Conservation (phyloP, 2,797 vertebrate species). For the Galaxias olidus region DNA sequence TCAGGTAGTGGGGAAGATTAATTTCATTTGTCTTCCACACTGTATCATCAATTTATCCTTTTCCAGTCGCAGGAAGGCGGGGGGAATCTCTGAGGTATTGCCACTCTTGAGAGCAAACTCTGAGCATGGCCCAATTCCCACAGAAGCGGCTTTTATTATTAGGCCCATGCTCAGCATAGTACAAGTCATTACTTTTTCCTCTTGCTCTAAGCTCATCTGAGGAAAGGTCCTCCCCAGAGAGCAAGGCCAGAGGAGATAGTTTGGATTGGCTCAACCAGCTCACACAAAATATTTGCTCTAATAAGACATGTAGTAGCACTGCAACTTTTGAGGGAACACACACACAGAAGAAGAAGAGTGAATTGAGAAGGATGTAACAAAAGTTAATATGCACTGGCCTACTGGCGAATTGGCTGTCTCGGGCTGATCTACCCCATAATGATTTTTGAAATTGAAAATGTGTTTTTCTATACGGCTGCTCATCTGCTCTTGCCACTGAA, state of each 20-base stretch:
- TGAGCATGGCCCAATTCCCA: conserved; percentile 81
- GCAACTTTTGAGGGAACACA: conserved; percentile 50
- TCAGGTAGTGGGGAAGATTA: conserved; percentile 77
- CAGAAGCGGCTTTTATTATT: conserved; percentile 82
- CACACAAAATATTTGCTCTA: conserved; percentile 72
- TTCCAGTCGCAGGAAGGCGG: conserved; percentile 63
- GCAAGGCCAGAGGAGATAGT: conserved; percentile 69
- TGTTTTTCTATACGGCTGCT: conserved; percentile 38
- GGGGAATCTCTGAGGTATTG: conserved; percentile 70
- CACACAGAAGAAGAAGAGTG: conserved; percentile 10
- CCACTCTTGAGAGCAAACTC: conserved; percentile 76
- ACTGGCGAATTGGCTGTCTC: conserved; percentile 21
- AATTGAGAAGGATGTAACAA: background rate
- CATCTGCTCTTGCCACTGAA: conserved; percentile 23
- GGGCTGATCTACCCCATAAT: conserved; percentile 34
- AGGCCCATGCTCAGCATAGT: conserved; percentile 71
- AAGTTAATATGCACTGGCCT: conserved; percentile 6
- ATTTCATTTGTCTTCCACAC: conserved; percentile 81
- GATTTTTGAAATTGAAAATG: conserved; percentile 46
- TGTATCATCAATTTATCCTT: conserved; percentile 83
- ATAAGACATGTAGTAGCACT: conserved; percentile 58
- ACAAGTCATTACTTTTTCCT: conserved; percentile 83
- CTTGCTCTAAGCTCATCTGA: conserved; percentile 78
- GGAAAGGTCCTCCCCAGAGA: conserved; percentile 75
- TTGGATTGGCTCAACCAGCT: conserved; percentile 72